A percentile compares a stretch with the other conserved stretches of the same genome.
Evolutionary conservation across 2,888 invertebrate genomes (phyloP).

Genomic region (Periphyllus acericola): DNA sequence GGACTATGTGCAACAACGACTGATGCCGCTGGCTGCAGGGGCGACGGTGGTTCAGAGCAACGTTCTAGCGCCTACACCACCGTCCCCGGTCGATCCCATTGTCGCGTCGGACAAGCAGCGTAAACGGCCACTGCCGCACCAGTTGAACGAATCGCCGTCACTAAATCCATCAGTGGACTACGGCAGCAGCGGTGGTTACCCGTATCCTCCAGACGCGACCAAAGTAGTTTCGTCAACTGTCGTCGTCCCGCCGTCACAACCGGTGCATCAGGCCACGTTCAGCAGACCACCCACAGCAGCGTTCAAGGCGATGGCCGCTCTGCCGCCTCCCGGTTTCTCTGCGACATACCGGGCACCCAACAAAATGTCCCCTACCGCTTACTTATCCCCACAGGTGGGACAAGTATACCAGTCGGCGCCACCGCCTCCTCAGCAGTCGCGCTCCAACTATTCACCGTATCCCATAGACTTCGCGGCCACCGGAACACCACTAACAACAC

Average conservation of each 20-base stretch:
- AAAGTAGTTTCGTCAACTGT: slow-evolving; percentile 38
- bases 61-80: background rate
- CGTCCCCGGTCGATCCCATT: background rate
- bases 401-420: slow-evolving; percentile 8
- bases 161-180: slow-evolving; percentile 2
- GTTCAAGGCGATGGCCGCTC: background rate
- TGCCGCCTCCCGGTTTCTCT: background rate
- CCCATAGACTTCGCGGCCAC: background rate
- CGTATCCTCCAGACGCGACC: background rate
- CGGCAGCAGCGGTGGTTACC: background rate
- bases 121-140: background rate
- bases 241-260: background rate
- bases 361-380: background rate
- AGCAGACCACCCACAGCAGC: background rate
- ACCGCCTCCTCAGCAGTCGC: slow-evolving; percentile 17
- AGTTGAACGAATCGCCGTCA: background rate
- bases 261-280: background rate
- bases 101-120: slow-evolving; percentile 9
- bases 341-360: background rate
- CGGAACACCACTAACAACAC: slow-evolving; percentile 58
- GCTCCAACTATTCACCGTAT: slow-evolving; percentile 64
- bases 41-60: background rate
- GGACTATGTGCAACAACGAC: background rate
- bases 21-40: background rate
- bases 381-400: slow-evolving; percentile 4